These are phyloP conservation scores for Frankliniella fusca DNA, from an alignment of 2,888 invertebrate genomes.

Conservation along the genomic window DNA sequence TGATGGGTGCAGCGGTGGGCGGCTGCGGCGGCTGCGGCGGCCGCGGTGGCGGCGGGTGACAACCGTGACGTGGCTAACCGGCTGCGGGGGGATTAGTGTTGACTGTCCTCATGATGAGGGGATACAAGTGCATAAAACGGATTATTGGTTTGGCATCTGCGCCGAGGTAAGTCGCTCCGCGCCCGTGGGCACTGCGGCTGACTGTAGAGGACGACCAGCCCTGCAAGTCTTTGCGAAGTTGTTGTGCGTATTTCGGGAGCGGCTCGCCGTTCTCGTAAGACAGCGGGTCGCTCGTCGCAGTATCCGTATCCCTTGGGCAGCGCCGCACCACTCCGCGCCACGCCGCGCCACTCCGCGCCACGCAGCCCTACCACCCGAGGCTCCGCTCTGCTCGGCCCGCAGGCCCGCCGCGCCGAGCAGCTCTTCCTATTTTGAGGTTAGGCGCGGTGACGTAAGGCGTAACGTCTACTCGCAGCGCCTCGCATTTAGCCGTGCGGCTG, in stretches of 20 bases:
- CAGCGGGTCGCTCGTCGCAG: background rate
- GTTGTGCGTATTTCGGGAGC: too few species aligned
- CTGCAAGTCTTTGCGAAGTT: too few species aligned
- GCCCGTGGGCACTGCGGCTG: background rate
- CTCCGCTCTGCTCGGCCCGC: background rate
- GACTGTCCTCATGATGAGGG: background rate
- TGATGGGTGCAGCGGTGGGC: background rate
- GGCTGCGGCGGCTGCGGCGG: too few species aligned
- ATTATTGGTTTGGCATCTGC: background rate
- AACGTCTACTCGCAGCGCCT: background rate
- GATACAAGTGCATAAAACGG: background rate
- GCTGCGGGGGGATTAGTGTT: background rate
- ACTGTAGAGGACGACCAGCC: too few species aligned
- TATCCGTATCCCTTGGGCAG: background rate
- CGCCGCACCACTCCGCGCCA: background rate
- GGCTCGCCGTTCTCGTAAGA: too few species aligned
- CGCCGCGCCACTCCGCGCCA: background rate
- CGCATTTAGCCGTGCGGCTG: slow-evolving; percentile 2
- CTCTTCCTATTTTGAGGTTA: background rate
- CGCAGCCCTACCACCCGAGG: background rate
- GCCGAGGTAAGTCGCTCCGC: background rate
- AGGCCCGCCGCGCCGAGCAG: background rate
- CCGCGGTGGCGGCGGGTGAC: background rate
- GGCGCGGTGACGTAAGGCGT: background rate
- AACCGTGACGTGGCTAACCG: background rate